phyloP scores from a whole-genome alignment of 1,140 invertebrate genomes.

The Zaprionus nigranus region DNA sequence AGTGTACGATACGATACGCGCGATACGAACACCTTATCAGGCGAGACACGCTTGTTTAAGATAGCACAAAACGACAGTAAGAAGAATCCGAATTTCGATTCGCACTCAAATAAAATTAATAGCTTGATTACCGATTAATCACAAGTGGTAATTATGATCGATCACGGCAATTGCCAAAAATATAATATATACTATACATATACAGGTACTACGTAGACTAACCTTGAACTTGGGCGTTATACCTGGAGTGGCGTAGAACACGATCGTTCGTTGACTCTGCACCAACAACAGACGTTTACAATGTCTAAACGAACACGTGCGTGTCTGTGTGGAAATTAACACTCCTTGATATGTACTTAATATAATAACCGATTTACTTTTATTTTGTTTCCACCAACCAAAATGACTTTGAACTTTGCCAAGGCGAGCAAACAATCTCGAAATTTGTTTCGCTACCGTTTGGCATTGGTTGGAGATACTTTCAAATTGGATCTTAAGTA shows the following conservation, averaged over 20 bases:
- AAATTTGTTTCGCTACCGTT: slow-evolving; percentile 23
- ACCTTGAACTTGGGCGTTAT: slow-evolving; percentile 27
- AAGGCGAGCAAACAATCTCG: slow-evolving; percentile 28
- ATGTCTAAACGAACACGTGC: background rate
- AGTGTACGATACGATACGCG: background rate
- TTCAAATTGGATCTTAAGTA: background rate
- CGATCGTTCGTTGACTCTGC: background rate
- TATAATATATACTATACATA: background rate
- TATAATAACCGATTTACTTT: slow-evolving; percentile 40
- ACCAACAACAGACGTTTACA: background rate
- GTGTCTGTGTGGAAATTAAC: slow-evolving; percentile 10
- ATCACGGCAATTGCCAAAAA: background rate
- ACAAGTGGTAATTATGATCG: slow-evolving; percentile 29
- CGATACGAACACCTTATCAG: slow-evolving; percentile 30
- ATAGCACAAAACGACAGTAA: slow-evolving; percentile 5
- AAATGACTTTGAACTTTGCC: slow-evolving; percentile 25
- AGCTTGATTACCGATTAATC: slow-evolving; percentile 23
- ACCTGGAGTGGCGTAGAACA: slow-evolving; percentile 12
- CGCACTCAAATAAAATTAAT: slow-evolving; percentile 13
- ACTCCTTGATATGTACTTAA: slow-evolving; percentile 14
- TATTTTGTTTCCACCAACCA: background rate
- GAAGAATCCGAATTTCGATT: background rate
- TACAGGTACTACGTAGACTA: background rate
- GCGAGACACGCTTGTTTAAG: slow-evolving; percentile 1
- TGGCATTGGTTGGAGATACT: slow-evolving; percentile 27